Evolutionary conservation across 2,888 invertebrate genomes (phyloP), one percentile per base, ranked within the genome.

Genomic region (Disparrhopalites patrizii): DNA sequence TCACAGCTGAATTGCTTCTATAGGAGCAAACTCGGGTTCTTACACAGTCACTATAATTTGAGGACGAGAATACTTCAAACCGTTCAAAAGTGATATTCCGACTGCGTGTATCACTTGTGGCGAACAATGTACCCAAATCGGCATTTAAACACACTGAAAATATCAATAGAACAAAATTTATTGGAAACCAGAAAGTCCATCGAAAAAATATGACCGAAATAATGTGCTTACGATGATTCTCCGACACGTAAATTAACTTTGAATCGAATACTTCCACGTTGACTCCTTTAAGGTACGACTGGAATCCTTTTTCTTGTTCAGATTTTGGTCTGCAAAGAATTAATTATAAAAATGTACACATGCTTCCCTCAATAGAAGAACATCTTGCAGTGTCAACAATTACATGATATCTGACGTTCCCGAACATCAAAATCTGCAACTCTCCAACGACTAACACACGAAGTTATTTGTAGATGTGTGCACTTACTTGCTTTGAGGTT

Each of bases 41-140:
- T 72, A 75, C 75, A 61, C 75, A 75, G 51, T 75, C 75, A 33
- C 73, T 74, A 62, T 68, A 75, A 58, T 71, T 72, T 8, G 75
- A 75, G 0, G 75, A 75, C 0, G 75, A 75, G 50, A 73, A 75
- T 2, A 74, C 73, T 65, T 75, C 75, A 69, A 75, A 72, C 50
- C 74, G 67, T 43, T 73, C 73, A 25, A 75, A 65, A 30, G 50
- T 70, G 5, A 75, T 55, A 10, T 54, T 66, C 15, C 68, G 60
- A 47, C 63, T 68, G 33, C 62, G 55, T 23, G 63, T 65, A 67
- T 74, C 73, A 52, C 70, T 73, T 4, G 71, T 71, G 8, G 72
- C 68, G 38, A 68, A 69, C 13, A 75, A 30, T 15, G 68, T 63
- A n/a, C 70, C 73, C 8, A 75, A 62, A 47, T 74, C 73, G 1